A percentile compares a stretch with the other conserved stretches of the same genome.
Conservation (phyloP, 2,888 invertebrate genomes). For the Synergus itoensis region DNA sequence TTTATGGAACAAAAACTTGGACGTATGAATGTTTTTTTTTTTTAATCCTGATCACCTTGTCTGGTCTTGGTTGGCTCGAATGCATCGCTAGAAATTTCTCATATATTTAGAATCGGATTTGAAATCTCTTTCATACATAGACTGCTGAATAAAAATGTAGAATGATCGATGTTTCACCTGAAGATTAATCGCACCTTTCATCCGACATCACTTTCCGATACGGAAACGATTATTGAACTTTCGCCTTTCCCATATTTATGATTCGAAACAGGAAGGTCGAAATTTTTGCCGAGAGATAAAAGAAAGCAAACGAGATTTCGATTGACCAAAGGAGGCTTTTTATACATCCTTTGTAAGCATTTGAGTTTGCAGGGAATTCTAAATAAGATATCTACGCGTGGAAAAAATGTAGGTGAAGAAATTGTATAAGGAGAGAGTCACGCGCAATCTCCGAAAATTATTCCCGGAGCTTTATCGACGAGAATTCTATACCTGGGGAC, state of each 20-base stretch:
- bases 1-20: too few relatives aligned
- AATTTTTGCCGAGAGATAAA: neutral
- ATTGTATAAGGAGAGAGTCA: slow-evolving; percentile 1
- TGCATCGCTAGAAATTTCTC: neutral
- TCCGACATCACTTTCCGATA: neutral
- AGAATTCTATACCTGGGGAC: slow-evolving; percentile 25
- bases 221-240: neutral
- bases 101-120: neutral
- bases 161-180: neutral
- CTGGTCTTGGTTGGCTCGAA: too few relatives aligned
- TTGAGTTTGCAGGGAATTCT: neutral
- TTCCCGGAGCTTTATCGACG: slow-evolving; percentile 38
- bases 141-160: neutral
- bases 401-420: slow-evolving; percentile 36
- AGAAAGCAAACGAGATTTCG: slow-evolving; percentile 4
- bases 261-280: neutral
- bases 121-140: neutral
- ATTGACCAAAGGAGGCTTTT: neutral
- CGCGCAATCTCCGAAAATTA: slow-evolving; percentile 42
- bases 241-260: neutral
- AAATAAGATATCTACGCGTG: slow-evolving; percentile 25
- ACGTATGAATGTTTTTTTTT: too few relatives aligned
- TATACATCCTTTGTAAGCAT: neutral
- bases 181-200: neutral
- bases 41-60: too few relatives aligned